phyloP scores from a whole-genome alignment of 2,113 vertebrate species.

The Halichoeres trimaculatus region DNA sequence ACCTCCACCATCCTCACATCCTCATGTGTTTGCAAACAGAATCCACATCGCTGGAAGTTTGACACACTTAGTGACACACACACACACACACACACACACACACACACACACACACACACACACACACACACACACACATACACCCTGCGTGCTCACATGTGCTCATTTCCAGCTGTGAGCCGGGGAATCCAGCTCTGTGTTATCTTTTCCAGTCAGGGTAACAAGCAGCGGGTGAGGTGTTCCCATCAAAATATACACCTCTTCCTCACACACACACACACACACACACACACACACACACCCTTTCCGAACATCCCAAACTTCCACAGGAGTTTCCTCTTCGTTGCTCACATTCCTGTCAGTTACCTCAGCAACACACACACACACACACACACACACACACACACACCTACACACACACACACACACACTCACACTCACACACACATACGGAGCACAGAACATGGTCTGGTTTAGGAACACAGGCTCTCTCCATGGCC shows the following conservation, averaged over 20 bases:
- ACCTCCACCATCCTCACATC: too few relatives aligned
- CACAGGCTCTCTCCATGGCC: constrained; percentile 6
- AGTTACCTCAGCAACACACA: constrained; percentile 57
- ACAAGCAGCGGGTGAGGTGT: constrained; percentile 70
- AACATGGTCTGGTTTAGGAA: constrained; percentile 21
- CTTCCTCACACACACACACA: constrained; percentile 64
- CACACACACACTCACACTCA: background rate
- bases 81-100: too few relatives aligned
- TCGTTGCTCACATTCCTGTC: constrained; percentile 75
- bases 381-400: constrained; percentile 7
- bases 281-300: constrained; percentile 49
- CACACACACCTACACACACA: constrained; percentile 1
- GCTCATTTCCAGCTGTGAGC: constrained; percentile 60
- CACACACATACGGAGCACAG: constrained; percentile 13
- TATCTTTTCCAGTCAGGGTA: constrained; percentile 79
- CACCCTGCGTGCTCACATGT: constrained; percentile 21
- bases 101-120: too few relatives aligned
- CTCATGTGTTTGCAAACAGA: constrained; percentile 1
- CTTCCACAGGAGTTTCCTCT: constrained; percentile 82
- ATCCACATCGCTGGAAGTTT: background rate
- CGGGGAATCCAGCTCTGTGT: constrained; percentile 69
- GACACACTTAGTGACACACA: background rate
- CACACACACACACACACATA: background rate
- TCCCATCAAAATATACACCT: constrained; percentile 79
- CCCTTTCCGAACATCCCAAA: constrained; percentile 73